Evolutionary conservation across 2,888 invertebrate species (phyloP).

Genomic region (Rotaria socialis): DNA sequence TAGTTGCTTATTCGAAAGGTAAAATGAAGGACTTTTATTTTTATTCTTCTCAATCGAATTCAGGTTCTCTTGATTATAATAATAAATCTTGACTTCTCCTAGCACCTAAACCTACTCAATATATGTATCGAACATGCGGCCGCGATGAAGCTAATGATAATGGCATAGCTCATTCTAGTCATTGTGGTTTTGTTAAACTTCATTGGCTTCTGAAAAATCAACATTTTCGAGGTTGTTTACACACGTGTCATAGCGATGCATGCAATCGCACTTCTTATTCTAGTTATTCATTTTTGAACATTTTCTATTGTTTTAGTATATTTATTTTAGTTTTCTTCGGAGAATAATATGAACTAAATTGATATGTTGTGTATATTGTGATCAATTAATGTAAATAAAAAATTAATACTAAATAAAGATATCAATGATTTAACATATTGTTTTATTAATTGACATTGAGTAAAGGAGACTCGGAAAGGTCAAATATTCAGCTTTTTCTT

Average conservation of each 20-base stretch:
- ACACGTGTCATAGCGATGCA: background rate
- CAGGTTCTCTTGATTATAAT: background rate
- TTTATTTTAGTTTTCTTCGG: background rate
- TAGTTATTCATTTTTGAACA: background rate
- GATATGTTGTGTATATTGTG: background rate
- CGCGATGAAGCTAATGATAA: background rate
- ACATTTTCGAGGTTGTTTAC: constrained; percentile 28
- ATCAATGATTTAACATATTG: background rate
- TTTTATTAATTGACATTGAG: background rate
- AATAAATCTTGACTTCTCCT: background rate
- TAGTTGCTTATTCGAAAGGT: background rate
- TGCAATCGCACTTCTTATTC: background rate
- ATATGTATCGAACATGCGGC: constrained; percentile 18
- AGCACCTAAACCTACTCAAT: background rate
- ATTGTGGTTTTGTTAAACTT: constrained; percentile 29
- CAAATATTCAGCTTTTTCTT: background rate
- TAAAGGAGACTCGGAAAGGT: background rate
- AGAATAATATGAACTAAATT: background rate
- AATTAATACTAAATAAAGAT: background rate
- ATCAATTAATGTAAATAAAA: background rate
- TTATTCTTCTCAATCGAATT: too few species aligned
- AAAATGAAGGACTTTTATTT: background rate
- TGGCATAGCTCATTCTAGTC: background rate
- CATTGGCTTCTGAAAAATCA: background rate
- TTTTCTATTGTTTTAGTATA: background rate